Conservation (phyloP, 2,113 vertebrate genomes). For the Morone saxatilis region DNA sequence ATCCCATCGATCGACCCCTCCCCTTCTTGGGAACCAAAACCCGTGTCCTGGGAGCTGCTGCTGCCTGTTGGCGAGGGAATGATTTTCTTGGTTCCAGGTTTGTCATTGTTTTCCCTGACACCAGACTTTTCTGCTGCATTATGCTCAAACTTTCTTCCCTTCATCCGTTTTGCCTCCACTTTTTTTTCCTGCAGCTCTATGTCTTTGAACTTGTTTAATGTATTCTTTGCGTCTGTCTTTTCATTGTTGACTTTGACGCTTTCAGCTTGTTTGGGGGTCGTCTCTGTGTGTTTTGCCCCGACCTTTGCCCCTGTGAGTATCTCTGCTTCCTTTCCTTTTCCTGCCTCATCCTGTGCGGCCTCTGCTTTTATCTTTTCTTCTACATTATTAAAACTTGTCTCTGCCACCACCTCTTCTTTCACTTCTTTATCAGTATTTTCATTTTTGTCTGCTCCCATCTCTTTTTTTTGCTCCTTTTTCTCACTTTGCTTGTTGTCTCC, state of each 20-base stretch:
- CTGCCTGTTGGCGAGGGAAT: constrained; percentile 78
- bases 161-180: constrained; percentile 38
- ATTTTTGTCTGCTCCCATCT: constrained; percentile 13
- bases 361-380: constrained; percentile 15
- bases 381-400: not conserved
- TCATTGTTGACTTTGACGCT: not conserved
- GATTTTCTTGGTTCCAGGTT: constrained; percentile 40
- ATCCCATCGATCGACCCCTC: constrained; percentile 40
- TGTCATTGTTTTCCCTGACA: constrained; percentile 21
- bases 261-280: not conserved
- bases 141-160: constrained; percentile 36
- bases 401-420: constrained; percentile 16
- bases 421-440: constrained; percentile 20
- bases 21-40: constrained; percentile 82
- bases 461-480: constrained; percentile 12
- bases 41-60: constrained; percentile 81
- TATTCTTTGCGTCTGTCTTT: constrained; percentile 30
- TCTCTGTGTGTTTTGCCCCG: constrained; percentile 15
- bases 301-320: not conserved
- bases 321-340: not conserved
- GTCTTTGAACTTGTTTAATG: constrained; percentile 37
- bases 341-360: not conserved
- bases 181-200: constrained; percentile 59
- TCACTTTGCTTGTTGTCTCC: constrained; percentile 6
- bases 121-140: not conserved